phyloP scores from a whole-genome alignment of 2,888 invertebrate genomes.

The Trypoxylon attenuatum region DNA sequence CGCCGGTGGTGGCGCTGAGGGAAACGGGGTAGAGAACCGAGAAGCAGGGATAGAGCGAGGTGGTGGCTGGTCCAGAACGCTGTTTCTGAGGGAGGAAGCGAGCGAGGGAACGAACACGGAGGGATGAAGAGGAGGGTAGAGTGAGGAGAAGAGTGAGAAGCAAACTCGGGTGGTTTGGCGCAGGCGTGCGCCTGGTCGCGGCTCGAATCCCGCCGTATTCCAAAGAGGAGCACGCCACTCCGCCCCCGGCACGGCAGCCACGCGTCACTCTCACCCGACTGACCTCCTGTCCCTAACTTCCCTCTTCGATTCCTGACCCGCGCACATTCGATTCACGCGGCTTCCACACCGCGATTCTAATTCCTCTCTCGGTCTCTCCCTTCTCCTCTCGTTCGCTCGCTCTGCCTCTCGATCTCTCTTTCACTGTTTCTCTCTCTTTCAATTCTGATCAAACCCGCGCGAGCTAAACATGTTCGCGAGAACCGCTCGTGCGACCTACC shows the following conservation, averaged over 20 bases:
- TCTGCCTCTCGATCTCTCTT: background rate
- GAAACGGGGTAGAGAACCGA: constrained; percentile 1
- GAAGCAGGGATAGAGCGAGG: constrained; percentile 17
- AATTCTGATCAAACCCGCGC: background rate
- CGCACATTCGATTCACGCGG: constrained; percentile 54
- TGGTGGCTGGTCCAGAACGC: constrained; percentile 49
- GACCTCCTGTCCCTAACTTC: constrained; percentile 65
- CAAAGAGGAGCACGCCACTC: constrained; percentile 70
- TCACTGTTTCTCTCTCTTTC: no score
- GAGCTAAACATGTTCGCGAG: constrained; percentile 25
- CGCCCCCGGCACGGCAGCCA: constrained; percentile 71
- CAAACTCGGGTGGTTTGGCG: constrained; percentile 56
- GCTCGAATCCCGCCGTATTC: constrained; percentile 68
- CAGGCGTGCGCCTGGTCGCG: constrained; percentile 67
- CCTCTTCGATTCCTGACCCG: constrained; percentile 56
- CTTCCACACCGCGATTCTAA: constrained; percentile 24
- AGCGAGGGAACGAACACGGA: constrained; percentile 15
- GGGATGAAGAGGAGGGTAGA: constrained; percentile 12
- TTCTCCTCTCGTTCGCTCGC: background rate
- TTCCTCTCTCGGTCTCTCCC: constrained; percentile 17
- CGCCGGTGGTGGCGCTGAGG: background rate
- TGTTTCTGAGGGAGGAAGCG: constrained; percentile 51
- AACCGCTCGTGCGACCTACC: constrained; percentile 8
- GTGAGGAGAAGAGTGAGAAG: constrained; percentile 35
- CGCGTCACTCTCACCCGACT: constrained; percentile 66